These are phyloP conservation scores for Vanessa atalanta DNA, from an alignment of 1,140 invertebrate genomes.

Conservation along the genomic window DNA sequence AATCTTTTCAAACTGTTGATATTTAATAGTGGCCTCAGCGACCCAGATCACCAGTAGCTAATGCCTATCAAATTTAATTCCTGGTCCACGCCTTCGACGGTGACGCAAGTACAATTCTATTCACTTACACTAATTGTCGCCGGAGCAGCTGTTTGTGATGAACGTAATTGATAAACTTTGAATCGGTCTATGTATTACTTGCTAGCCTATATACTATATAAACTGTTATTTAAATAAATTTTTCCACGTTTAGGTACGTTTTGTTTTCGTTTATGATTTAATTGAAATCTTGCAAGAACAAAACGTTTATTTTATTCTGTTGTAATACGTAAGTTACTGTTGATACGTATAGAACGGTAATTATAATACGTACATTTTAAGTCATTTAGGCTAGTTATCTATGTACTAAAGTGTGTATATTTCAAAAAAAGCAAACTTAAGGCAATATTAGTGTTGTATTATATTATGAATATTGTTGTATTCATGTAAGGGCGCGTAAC, in stretches of 20 bases:
- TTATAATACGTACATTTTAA: too few species aligned
- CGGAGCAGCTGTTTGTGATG: constrained; percentile 43
- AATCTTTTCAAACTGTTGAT: not conserved
- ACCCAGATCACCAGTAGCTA: constrained; percentile 9
- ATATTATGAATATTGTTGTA: too few species aligned
- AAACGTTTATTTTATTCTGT: too few species aligned
- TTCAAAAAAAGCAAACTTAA: not conserved
- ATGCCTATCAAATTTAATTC: constrained; percentile 62
- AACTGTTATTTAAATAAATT: not conserved
- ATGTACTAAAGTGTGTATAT: not conserved
- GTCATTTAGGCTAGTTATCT: too few species aligned
- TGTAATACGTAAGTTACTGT: too few species aligned
- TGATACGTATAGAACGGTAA: too few species aligned
- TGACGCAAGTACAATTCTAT: constrained; percentile 67
- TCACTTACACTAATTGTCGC: constrained; percentile 65
- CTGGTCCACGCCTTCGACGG: constrained; percentile 47
- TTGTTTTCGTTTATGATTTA: too few species aligned
- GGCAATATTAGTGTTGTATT: too few species aligned
- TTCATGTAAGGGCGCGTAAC: too few species aligned
- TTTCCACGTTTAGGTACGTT: too few species aligned
- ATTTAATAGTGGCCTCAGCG: not conserved
- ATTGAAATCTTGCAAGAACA: too few species aligned
- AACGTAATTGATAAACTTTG: constrained; percentile 29
- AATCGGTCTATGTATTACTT: not conserved
- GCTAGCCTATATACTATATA: not conserved